A percentile compares a stretch with the other conserved stretches of the same genome.
Conservation (phyloP, 1,140 invertebrate genomes). For the Ylistrum balloti region DNA sequence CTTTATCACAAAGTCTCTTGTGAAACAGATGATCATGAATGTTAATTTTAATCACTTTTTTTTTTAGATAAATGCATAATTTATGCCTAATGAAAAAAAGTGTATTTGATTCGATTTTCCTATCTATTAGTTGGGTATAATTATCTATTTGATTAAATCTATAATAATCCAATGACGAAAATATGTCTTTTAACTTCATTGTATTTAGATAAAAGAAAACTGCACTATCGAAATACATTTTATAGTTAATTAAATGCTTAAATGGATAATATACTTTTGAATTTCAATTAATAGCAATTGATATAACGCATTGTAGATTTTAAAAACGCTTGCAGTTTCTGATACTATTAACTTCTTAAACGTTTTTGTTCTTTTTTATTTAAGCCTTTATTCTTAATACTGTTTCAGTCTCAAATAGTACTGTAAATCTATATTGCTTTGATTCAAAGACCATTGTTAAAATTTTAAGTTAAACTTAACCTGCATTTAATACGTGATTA, state of each 20-base stretch:
- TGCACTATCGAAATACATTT: neutral
- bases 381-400: neutral
- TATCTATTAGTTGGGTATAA: neutral
- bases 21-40: neutral
- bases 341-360: neutral
- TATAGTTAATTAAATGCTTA: neutral
- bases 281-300: slow-evolving; percentile 7
- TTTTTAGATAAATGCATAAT: neutral
- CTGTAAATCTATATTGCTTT: neutral
- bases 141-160: neutral
- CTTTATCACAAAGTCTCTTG: neutral
- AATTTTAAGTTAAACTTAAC: neutral
- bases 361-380: neutral
- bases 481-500: slow-evolving; percentile 5
- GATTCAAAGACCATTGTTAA: neutral
- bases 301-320: neutral
- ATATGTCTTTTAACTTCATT: neutral
- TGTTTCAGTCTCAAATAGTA: neutral
- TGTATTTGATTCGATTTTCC: too few relatives aligned
- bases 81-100: neutral
- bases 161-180: neutral
- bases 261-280: neutral
- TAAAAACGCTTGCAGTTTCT: neutral
- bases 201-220: neutral
- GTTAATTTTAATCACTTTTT: neutral